Evolutionary conservation across 2,888 invertebrate species (phyloP), one percentile per base, ranked within the genome.

Genomic region (Cyaniris semiargus): DNA sequence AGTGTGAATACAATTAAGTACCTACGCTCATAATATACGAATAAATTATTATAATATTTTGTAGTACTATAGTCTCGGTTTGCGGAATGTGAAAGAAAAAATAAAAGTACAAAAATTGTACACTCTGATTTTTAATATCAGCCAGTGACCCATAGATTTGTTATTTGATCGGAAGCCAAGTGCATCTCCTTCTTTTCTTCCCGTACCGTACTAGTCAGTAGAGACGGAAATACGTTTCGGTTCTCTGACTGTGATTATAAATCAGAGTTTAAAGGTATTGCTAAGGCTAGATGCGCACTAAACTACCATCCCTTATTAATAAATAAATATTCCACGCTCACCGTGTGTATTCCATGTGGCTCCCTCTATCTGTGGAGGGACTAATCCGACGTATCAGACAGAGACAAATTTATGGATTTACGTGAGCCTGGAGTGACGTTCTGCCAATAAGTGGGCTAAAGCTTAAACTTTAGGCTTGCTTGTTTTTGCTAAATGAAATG

Each of bases 11-110:
- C 15, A 75, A 78, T 85, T 86, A 85, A 85, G 86, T 86, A 86
- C 86, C 48, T 53, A 53, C 23, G 74, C 74, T 74, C 74, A 27
- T 44, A 10, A 71, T 27, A 53, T 8, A 74, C 13, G 38, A 27
- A 66, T 31, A 31, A 8, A 58, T 58, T 18, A 58, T 44, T 44
- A 44, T 13, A 44, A 60, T 60, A 60, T 60, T 60, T 23, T 77
- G 76, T 70, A 76, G 77, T 71, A 78, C 80, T 81, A 78, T 81
- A 82, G 82, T 81, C 82, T 84, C 83, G 83, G 80, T 80, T 80
- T 83, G 83, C 85, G 87, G 87, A 88, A 88, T 88, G 88, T 87
- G 83, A 81, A 78, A 83, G 81, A 80, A 83, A 77, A 81, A 78
- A 76, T 56, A 44, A 58, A 75, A 75, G 31, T 56, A 53, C 44